Evolutionary conservation across 2,113 vertebrate species (phyloP), one percentile per base, ranked within the genome.

Genomic region (Turnix velox): DNA sequence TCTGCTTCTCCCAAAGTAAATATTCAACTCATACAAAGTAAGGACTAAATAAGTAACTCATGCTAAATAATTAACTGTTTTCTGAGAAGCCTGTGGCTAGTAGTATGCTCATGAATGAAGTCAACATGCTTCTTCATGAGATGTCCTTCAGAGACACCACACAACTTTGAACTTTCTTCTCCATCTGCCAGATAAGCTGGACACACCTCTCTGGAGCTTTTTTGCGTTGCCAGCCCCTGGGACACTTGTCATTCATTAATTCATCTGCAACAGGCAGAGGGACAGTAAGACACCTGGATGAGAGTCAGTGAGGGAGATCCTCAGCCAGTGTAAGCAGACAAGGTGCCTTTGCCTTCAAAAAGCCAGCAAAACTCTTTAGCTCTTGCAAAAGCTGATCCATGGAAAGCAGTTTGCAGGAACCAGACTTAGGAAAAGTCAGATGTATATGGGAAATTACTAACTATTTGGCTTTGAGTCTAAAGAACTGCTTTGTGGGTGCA

Each of bases 101-200:
- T 8, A 48, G 31, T 0, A 17, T 20, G 35, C 25, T 65, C 19
- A 24, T 37, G 35, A 13, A 12, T 55, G 55, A 55, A 84, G 35
- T 7, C 40, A 51, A 28, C 46, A 19, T 0, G 3, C 8, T 18
- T 51, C 49, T 61, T 17, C 23, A n/a, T 35, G 18, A 55, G 30
- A 37, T 14, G 31, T n/a, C 22, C 27, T n/a, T 17, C 0, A 3
- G 17, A 35, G 59, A 45, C 12, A 4, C 55, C 1, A 0, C 7
- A 68, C 18, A 81, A 65, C 65, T 69, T 51, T 39, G 81, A 51
- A 39, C 48, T 22, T 31, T 48, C 39, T 63, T n/a, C 76, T 63
- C 39, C 28, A 31, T 18, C 19, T 0, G 0, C 39, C 17, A 25
- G 42, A 46, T 7, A 43, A 63, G 27, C 23, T 10, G 14, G 31